Evolutionary conservation across 2,888 invertebrate species (phyloP).

Genomic region (Carcina quercana): DNA sequence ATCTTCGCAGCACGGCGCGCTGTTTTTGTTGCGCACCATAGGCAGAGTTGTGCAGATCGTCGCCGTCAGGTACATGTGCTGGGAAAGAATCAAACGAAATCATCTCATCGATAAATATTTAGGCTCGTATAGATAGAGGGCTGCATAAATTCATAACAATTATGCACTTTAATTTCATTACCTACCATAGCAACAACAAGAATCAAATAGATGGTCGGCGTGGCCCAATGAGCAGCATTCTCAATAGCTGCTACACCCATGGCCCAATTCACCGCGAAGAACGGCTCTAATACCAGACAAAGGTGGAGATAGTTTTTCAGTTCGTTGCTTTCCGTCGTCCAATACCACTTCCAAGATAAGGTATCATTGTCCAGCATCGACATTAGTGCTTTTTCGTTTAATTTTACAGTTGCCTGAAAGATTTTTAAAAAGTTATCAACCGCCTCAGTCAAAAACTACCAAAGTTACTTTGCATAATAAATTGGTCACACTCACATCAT

Average conservation of each 20-base stretch:
- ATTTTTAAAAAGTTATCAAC: background rate
- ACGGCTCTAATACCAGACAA: conserved; percentile 80
- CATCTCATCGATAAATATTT: too few species aligned
- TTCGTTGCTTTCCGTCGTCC: conserved; percentile 70
- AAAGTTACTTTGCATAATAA: background rate
- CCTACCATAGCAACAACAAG: conserved; percentile 73
- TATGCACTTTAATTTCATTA: background rate
- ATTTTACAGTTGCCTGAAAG: too few species aligned
- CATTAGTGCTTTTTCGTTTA: conserved; percentile 48
- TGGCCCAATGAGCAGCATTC: conserved; percentile 76
- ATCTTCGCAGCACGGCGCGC: conserved; percentile 46
- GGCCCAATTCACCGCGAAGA: conserved; percentile 83
- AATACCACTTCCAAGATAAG: conserved; percentile 59
- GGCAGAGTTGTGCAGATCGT: conserved; percentile 61
- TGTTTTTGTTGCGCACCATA: conserved; percentile 45
- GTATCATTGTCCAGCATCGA: conserved; percentile 64
- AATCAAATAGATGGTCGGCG: conserved; percentile 74
- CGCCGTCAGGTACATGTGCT: conserved; percentile 58
- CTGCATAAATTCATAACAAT: too few species aligned
- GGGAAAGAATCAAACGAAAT: conserved; percentile 20
- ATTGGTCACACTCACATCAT: conserved; percentile 33
- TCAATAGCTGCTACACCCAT: conserved; percentile 83
- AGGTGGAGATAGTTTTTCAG: conserved; percentile 76
- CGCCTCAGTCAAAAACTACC: background rate
- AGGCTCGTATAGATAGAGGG: too few species aligned